These are phyloP conservation scores for Cathartes aura DNA, from an alignment of 2,113 vertebrate species.

Conservation along the genomic window DNA sequence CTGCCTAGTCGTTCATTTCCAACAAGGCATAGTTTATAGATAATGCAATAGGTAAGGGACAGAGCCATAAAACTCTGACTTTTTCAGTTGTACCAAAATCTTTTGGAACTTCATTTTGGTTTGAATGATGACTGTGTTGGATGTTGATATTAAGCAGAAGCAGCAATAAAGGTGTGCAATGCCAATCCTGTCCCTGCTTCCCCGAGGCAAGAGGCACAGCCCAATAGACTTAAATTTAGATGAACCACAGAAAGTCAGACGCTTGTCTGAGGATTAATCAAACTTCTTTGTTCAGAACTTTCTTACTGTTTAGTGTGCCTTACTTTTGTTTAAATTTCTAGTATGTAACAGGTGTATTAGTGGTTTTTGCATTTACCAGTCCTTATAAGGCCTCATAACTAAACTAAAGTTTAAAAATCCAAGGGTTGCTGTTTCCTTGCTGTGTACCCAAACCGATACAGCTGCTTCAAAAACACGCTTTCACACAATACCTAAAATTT, in stretches of 20 bases:
- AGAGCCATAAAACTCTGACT: constrained; percentile 34
- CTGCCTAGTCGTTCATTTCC: constrained; percentile 42
- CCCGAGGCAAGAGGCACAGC: constrained; percentile 13
- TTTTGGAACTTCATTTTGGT: constrained; percentile 35
- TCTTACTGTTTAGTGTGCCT: background rate
- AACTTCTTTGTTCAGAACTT: background rate
- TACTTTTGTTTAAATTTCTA: background rate
- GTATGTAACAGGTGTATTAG: background rate
- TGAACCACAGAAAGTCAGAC: background rate
- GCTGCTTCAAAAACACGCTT: background rate
- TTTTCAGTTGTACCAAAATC: constrained; percentile 31
- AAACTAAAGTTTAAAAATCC: background rate
- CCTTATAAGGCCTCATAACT: background rate
- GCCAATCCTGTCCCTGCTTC: background rate
- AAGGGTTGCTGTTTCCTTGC: background rate
- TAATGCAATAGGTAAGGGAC: constrained; percentile 27
- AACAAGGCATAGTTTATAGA: constrained; percentile 34
- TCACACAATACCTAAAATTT: background rate
- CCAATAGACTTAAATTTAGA: background rate
- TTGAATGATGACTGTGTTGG: constrained; percentile 38
- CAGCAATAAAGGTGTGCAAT: constrained; percentile 1
- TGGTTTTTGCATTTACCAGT: background rate
- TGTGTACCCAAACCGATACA: background rate
- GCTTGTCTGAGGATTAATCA: background rate
- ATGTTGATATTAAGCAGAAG: constrained; percentile 32